A percentile compares a stretch with the other conserved stretches of the same genome.
Evolutionary conservation across 2,113 vertebrate species (phyloP).

Genomic region (Symphodus melops): DNA sequence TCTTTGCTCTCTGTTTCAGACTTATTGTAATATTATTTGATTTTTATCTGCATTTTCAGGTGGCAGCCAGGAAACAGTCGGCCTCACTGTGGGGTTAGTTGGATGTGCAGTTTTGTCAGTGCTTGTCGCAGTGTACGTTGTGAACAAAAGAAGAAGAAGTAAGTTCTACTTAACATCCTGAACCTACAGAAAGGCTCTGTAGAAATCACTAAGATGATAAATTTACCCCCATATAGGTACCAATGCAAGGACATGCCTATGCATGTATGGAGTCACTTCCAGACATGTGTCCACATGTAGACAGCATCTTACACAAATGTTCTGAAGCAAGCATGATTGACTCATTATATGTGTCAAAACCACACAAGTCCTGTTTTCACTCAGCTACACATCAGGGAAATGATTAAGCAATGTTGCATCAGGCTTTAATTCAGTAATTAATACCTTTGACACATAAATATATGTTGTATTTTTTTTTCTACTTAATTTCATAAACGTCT

Average conservation of each 20-base stretch:
- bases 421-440: background rate
- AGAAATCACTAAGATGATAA: background rate
- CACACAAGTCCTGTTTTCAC: background rate
- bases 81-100: constrained; percentile 30
- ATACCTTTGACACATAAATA: background rate
- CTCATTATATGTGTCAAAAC: background rate
- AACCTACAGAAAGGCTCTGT: background rate
- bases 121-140: constrained; percentile 24
- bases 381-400: background rate
- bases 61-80: background rate
- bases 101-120: constrained; percentile 25
- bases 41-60: background rate
- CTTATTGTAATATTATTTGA: background rate
- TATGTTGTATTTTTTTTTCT: background rate
- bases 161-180: constrained; percentile 23
- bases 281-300: background rate
- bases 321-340: constrained; percentile 3
- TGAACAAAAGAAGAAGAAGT: constrained; percentile 45
- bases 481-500: too few species aligned
- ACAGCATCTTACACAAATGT: constrained; percentile 30
- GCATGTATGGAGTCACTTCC: background rate
- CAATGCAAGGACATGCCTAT: background rate
- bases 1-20: too few species aligned
- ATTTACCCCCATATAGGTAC: background rate
- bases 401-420: background rate